Evolutionary conservation across 2,797 vertebrate genomes (phyloP).

Genomic region (Rhadinocentrus ornatus): DNA sequence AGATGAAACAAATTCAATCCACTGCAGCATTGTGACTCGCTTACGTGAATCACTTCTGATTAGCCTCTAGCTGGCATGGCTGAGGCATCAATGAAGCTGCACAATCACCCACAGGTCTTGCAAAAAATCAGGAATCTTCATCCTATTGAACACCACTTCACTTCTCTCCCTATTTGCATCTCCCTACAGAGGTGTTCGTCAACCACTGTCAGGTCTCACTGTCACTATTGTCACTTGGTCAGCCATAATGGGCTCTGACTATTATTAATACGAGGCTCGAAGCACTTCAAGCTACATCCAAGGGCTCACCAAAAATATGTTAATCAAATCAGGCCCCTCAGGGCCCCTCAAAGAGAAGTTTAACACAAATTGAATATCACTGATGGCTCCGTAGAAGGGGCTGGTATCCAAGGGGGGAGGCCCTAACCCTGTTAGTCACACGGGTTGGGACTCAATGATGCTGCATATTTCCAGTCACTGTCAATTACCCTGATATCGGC

Average conservation of each 20-base stretch:
- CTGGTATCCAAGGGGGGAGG: constrained; percentile 74
- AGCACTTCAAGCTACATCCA: constrained; percentile 68
- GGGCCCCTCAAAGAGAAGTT: constrained; percentile 79
- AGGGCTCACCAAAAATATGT: constrained; percentile 78
- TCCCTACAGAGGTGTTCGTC: constrained; percentile 48
- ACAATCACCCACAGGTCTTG: constrained; percentile 51
- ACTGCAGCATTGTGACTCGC: constrained; percentile 70
- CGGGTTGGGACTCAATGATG: constrained; percentile 81
- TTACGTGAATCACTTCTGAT: constrained; percentile 82
- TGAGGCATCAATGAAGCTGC: constrained; percentile 54
- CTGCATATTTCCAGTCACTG: constrained; percentile 87
- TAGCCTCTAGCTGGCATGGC: constrained; percentile 76
- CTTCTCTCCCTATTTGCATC: constrained; percentile 48
- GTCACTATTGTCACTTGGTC: constrained; percentile 68
- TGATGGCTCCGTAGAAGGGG: constrained; percentile 80
- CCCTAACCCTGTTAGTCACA: constrained; percentile 87
- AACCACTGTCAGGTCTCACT: constrained; percentile 62
- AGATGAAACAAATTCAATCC: constrained; percentile 80
- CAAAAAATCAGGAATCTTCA: constrained; percentile 63
- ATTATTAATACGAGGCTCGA: constrained; percentile 77
- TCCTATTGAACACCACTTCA: constrained; percentile 55
- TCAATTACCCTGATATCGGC: constrained; percentile 84
- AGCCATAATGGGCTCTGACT: constrained; percentile 75
- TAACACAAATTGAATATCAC: constrained; percentile 83
- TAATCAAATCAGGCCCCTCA: constrained; percentile 79